Conservation (phyloP, 2,888 invertebrate species). For the Caenorhabditis uteleia region DNA sequence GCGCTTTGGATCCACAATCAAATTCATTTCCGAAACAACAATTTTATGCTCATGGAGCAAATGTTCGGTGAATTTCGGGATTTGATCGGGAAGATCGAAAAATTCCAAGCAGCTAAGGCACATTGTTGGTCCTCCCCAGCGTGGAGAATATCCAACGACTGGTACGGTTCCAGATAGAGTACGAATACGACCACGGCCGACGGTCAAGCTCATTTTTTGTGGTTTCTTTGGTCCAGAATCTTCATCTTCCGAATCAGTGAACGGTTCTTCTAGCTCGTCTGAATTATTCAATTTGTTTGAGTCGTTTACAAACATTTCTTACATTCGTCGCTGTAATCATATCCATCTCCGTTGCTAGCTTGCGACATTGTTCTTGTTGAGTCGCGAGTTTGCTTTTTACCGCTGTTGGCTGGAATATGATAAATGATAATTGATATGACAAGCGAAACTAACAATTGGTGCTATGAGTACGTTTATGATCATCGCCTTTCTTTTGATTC, state of each 20-base stretch:
- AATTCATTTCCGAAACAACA: constrained; percentile 65
- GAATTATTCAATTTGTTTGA: constrained; percentile 1
- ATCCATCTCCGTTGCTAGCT: constrained; percentile 63
- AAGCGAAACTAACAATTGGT: constrained; percentile 45
- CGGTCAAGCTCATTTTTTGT: constrained; percentile 60
- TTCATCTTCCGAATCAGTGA: constrained; percentile 68
- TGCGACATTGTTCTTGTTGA: constrained; percentile 55
- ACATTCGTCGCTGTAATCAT: constrained; percentile 62
- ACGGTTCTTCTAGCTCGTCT: constrained; percentile 69
- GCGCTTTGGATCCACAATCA: constrained; percentile 69
- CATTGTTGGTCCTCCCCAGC: constrained; percentile 70
- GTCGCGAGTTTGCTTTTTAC: constrained; percentile 32
- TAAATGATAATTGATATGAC: not conserved
- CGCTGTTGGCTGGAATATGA: constrained; percentile 33
- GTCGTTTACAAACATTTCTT: too few relatives aligned
- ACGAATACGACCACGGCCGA: constrained; percentile 67
- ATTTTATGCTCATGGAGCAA: constrained; percentile 67
- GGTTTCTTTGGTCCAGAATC: constrained; percentile 44
- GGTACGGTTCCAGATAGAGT: constrained; percentile 67
- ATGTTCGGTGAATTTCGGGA: constrained; percentile 62
- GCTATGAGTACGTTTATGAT: constrained; percentile 49
- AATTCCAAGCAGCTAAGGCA: constrained; percentile 68
- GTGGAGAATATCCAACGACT: constrained; percentile 61
- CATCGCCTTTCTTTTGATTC: constrained; percentile 18
- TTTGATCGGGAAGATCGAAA: constrained; percentile 68